Evolutionary conservation across 2,888 invertebrate species (phyloP), one percentile per base, ranked within the genome.

Genomic region (Epistrophe grossulariae): DNA sequence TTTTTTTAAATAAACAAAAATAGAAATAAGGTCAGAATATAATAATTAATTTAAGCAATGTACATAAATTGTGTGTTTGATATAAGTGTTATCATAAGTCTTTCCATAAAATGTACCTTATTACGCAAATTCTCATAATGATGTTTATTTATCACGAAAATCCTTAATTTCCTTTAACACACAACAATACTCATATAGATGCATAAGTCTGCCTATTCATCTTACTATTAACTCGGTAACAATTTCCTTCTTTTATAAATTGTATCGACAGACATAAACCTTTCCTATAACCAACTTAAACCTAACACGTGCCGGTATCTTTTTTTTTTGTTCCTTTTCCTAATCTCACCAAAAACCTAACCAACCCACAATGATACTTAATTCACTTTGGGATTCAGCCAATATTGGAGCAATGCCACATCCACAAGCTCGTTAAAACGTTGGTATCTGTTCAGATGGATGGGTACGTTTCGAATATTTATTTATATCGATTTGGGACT

Each of bases 301-400:
- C 55, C 55, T 17, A 52, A 59, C 77, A 82, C 81, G 71, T 77
- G 71, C 57, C 40, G 13, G 48, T 57, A 77, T 64, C 77, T 19
- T 50, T 60, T 71, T 77, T 43, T 68, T 10, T 24, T 24, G n/a
- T n/a, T n/a, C n/a, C 24, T 24, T 2, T 24, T 2, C 28, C 38
- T 70, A 38, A 76, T 76, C 55, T 73, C 11, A 55, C 55, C 48
- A 48, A 35, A 68, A 80, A 70, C 50, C 64, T 31, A 48, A 73
- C 50, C n/a, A 31, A 64, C 28, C 35, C 38, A 17, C 19, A 43
- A 43, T 43, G 24, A 62, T 50, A 59, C 64, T 66, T 71, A 71
- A 72, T 71, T 70, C 48, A 57, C 38, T 71, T 73, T 72, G 73
- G 68, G 50, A 62, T 60, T 68, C 8, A 73, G 60, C 72, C 72